These are phyloP conservation scores for Arctopsyche grandis DNA, from an alignment of 1,140 invertebrate species.

Conservation along the genomic window DNA sequence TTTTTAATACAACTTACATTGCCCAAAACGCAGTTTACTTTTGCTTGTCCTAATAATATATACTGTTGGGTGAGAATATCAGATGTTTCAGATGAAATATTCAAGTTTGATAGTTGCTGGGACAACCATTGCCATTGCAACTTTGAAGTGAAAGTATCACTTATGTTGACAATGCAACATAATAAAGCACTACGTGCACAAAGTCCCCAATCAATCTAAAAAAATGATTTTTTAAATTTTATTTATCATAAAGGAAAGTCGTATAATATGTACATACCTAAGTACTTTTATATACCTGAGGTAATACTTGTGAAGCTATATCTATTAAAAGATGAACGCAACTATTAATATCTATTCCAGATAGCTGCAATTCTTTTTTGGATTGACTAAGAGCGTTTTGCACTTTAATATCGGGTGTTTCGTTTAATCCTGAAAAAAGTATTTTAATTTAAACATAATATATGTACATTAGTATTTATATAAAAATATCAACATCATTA, in stretches of 20 bases:
- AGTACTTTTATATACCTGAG: constrained; percentile 63
- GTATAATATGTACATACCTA: too few species aligned
- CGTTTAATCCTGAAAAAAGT: constrained; percentile 41
- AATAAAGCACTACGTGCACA: constrained; percentile 58
- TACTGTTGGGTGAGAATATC: constrained; percentile 76
- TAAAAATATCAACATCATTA: neutral
- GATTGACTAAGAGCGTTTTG: constrained; percentile 47
- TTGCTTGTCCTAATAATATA: constrained; percentile 73
- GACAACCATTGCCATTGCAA: constrained; percentile 80
- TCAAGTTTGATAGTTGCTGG: constrained; percentile 70
- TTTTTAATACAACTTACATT: constrained; percentile 21
- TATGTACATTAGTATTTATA: neutral
- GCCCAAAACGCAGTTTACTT: constrained; percentile 62
- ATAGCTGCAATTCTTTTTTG: constrained; percentile 56
- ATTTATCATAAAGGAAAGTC: neutral
- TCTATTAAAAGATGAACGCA: constrained; percentile 88
- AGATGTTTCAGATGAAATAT: constrained; percentile 68
- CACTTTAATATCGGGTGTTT: constrained; percentile 47
- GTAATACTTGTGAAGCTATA: constrained; percentile 81
- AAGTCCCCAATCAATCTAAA: constrained; percentile 58
- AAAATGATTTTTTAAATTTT: too few species aligned
- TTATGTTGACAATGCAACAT: constrained; percentile 64
- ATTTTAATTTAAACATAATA: neutral
- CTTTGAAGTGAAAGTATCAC: constrained; percentile 74
- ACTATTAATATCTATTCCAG: constrained; percentile 82